Percentiles rank a stretch among this genome's conserved stretches.
phyloP scores from a whole-genome alignment of 2,888 invertebrate species.

The Acleris sparsana region DNA sequence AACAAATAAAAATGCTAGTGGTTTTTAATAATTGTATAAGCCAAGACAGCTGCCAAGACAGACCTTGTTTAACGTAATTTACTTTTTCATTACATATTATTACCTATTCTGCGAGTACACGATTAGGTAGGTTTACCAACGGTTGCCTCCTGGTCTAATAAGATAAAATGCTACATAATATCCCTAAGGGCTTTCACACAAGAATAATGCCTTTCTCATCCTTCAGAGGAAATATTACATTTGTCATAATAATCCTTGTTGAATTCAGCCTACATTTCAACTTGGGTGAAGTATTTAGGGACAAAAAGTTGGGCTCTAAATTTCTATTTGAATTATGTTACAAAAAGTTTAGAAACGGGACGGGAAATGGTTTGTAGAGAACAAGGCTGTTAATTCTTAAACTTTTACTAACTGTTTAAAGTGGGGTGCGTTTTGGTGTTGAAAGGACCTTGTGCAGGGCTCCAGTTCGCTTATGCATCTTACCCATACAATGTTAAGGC shows the following conservation, averaged over 20 bases:
- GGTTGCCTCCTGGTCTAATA: no score
- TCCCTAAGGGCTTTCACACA: slow-evolving; percentile 9
- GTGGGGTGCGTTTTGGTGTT: no score
- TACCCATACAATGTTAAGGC: no score
- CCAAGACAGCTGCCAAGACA: no score
- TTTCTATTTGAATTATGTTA: slow-evolving; percentile 29
- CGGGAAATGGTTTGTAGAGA: not conserved
- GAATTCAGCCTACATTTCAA: slow-evolving; percentile 21
- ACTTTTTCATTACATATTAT: no score
- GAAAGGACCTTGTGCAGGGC: no score
- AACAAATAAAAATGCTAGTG: no score
- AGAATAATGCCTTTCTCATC: slow-evolving; percentile 23
- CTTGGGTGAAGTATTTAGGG: slow-evolving; percentile 23
- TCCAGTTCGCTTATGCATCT: no score
- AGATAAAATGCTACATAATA: slow-evolving; percentile 12
- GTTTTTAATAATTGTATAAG: no score
- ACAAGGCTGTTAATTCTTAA: not conserved
- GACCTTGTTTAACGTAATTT: no score
- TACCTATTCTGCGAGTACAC: no score
- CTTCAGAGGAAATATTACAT: slow-evolving; percentile 26
- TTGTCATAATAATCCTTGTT: slow-evolving; percentile 28
- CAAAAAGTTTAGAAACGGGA: slow-evolving; percentile 5
- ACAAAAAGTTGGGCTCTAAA: slow-evolving; percentile 28
- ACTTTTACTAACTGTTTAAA: not conserved
- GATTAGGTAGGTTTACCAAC: no score